Evolutionary conservation across 2,797 vertebrate genomes (phyloP).

Genomic region (Scleropages formosus): DNA sequence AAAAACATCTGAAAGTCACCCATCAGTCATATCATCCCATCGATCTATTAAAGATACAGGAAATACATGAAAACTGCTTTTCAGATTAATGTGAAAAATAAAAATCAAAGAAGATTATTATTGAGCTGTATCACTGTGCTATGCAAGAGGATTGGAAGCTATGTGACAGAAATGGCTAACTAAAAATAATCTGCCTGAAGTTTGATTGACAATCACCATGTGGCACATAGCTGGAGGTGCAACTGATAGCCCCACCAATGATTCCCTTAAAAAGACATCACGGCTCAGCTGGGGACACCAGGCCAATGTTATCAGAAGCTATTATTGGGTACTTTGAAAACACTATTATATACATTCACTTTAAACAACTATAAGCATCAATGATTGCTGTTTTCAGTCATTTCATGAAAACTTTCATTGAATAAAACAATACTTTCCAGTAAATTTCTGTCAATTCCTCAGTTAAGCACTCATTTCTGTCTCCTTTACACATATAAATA

Average conservation of each 20-base stretch:
- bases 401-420: constrained; percentile 3
- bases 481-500: background rate
- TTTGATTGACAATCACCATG: constrained; percentile 87
- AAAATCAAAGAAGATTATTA: background rate
- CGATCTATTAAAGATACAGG: too few relatives aligned
- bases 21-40: too few relatives aligned
- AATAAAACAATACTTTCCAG: background rate
- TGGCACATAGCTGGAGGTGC: constrained; percentile 80
- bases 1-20: too few relatives aligned
- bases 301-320: constrained; percentile 83
- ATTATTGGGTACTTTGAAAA: constrained; percentile 80
- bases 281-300: constrained; percentile 72
- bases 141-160: constrained; percentile 56
- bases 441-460: background rate
- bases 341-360: constrained; percentile 70
- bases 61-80: constrained; percentile 4
- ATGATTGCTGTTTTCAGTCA: constrained; percentile 11
- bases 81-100: too few relatives aligned
- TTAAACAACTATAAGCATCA: constrained; percentile 49
- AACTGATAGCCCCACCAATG: constrained; percentile 81
- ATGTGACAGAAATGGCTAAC: constrained; percentile 79
- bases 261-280: constrained; percentile 99
- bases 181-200: constrained; percentile 78
- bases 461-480: background rate
- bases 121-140: constrained; percentile 10